Evolutionary conservation across 2,888 invertebrate genomes (phyloP).

Genomic region (Chaetogeoica ovagalla): DNA sequence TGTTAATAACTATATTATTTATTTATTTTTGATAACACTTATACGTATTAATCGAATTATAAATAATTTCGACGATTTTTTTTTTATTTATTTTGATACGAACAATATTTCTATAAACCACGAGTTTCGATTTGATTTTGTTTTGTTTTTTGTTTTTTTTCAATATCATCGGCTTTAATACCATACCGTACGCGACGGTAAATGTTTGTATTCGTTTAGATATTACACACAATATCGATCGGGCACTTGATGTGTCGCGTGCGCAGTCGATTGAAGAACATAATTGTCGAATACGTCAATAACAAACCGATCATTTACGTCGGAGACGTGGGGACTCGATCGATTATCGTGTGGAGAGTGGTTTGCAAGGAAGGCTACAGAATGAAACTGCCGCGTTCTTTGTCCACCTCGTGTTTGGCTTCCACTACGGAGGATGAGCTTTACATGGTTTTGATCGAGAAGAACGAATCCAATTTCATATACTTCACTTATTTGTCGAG

Average conservation of each 20-base stretch:
- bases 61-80: too few relatives aligned
- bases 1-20: too few relatives aligned
- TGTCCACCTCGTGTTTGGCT: constrained; percentile 60
- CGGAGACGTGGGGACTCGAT: constrained; percentile 71
- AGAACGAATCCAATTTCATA: constrained; percentile 65
- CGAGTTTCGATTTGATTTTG: background rate
- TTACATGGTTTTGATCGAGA: constrained; percentile 67
- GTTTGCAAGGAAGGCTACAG: constrained; percentile 65
- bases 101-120: background rate
- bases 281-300: constrained; percentile 65
- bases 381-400: constrained; percentile 66
- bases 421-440: constrained; percentile 64
- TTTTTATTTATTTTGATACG: background rate
- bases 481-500: constrained; percentile 66
- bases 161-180: background rate
- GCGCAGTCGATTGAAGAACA: constrained; percentile 63
- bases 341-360: constrained; percentile 71
- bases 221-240: constrained; percentile 12
- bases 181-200: background rate
- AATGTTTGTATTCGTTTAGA: background rate
- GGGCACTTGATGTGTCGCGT: background rate
- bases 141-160: too few relatives aligned
- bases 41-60: background rate
- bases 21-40: too few relatives aligned
- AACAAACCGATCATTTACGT: constrained; percentile 61